Conservation (phyloP, 2,888 invertebrate genomes). For the Leptodirus hochenwartii region DNA sequence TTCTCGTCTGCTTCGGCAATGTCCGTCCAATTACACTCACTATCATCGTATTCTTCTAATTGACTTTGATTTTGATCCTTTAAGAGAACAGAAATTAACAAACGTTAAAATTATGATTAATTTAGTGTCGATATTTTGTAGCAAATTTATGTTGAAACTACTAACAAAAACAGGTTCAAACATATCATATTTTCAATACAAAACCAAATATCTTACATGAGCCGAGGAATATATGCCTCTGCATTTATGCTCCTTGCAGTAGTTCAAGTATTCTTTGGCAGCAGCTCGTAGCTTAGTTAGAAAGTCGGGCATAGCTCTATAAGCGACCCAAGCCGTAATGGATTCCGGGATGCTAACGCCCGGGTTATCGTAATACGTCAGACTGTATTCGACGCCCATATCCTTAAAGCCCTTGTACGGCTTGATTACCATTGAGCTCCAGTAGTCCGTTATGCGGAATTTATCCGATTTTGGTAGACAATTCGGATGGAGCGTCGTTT, state of each 20-base stretch:
- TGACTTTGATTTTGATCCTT: too few species aligned
- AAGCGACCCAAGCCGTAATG: conserved; percentile 56
- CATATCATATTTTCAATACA: too few species aligned
- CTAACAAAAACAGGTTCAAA: too few species aligned
- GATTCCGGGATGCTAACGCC: conserved; percentile 57
- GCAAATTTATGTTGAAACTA: too few species aligned
- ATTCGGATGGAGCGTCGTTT: conserved; percentile 48
- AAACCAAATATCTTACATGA: too few species aligned
- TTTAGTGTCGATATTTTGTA: too few species aligned
- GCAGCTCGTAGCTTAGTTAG: conserved; percentile 50
- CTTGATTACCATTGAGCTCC: conserved; percentile 74
- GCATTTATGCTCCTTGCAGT: conserved; percentile 20
- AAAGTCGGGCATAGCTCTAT: conserved; percentile 61
- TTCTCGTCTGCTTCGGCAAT: too few species aligned
- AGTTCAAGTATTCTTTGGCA: conserved; percentile 39
- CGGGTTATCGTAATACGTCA: conserved; percentile 81
- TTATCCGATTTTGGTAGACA: conserved; percentile 49
- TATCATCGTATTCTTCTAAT: too few species aligned
- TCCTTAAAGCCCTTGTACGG: conserved; percentile 40
- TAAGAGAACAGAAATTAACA: too few species aligned
- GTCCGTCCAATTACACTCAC: too few species aligned
- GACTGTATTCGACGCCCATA: conserved; percentile 59
- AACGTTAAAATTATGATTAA: too few species aligned
- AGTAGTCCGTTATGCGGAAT: conserved; percentile 60
- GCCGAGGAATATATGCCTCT: conserved; percentile 10